Evolutionary conservation across 2,113 vertebrate species (phyloP), one percentile per base, ranked within the genome.

Genomic region (Merops nubicus): DNA sequence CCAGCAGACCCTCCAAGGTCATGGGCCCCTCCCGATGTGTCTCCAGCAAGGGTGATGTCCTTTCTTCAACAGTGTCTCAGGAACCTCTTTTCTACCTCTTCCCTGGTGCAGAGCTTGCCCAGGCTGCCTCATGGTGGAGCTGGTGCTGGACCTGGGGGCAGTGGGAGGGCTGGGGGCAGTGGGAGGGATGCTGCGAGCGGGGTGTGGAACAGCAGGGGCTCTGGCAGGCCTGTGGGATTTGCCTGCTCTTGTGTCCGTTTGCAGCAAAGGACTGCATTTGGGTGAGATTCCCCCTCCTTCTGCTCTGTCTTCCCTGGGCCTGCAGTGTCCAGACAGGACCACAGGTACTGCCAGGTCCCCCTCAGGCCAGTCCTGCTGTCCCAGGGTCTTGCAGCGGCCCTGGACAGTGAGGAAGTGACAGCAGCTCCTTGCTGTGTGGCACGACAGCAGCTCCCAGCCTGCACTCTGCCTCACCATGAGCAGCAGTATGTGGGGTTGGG

Each of bases 191-290:
- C 42, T 90, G 47, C 26, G 0, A 0, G 9, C 15, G 43, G 42
- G 15, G 16, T 74, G 42, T 77, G 43, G 47, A 42, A 38, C 68
- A 70, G 17, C 25, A 4, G 7, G 13, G 54, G 8, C 34, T 75
- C 60, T 42, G 19, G n/a, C 47, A n/a, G 22, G 26, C 19, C 33
- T 5, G 0, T 74, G 59, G 42, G 12, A 6, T 69, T 79, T 85
- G 57, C 6, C 65, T 74, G 38, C 15, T 78, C n/a, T 86, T 11
- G 0, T 40, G 29, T 70, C 9, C 8, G 4, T 79, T 91, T 88
- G 51, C 85, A 95, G 86, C 96, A 97, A 96, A 96, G 38, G 19
- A 16, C 51, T 84, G 42, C 80, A 33, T 88, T 53, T 90, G 59
- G 13, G 8, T 90, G 59, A 87, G 28, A 62, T 25, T 81, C 29